These are phyloP conservation scores for Anodontia alba DNA, from an alignment of 2,888 invertebrate species.

Conservation along the genomic window DNA sequence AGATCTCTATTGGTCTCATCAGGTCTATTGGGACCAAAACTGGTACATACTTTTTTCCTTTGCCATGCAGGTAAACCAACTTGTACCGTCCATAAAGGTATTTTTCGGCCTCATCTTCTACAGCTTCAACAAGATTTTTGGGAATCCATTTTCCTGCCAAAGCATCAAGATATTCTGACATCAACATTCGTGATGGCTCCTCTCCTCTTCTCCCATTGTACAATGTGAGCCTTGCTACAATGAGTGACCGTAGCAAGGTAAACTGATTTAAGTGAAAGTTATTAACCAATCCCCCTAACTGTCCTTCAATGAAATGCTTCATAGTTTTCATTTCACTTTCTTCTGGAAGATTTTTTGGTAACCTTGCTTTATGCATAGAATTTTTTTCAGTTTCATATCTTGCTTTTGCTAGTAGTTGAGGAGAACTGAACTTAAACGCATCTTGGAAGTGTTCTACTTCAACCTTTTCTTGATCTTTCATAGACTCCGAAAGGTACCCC, in stretches of 20 bases:
- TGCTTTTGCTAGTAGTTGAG: slow-evolving; percentile 29
- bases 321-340: slow-evolving; percentile 31
- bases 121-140: slow-evolving; percentile 23
- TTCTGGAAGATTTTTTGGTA: slow-evolving; percentile 34
- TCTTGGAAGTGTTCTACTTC: slow-evolving; percentile 33
- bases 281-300: slow-evolving; percentile 24
- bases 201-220: slow-evolving; percentile 57
- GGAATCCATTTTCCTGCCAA: slow-evolving; percentile 34
- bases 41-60: slow-evolving; percentile 56
- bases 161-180: slow-evolving; percentile 34
- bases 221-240: slow-evolving; percentile 48
- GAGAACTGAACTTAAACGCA: slow-evolving; percentile 10
- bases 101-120: slow-evolving; percentile 53
- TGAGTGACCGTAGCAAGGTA: slow-evolving; percentile 42
- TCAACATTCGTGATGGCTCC: slow-evolving; percentile 38
- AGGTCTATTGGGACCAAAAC: slow-evolving; percentile 54
- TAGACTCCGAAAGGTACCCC: not conserved
- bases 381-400: slow-evolving; percentile 25
- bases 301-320: slow-evolving; percentile 26
- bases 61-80: slow-evolving; percentile 51
- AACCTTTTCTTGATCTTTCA: slow-evolving; percentile 13
- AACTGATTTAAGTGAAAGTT: slow-evolving; percentile 27
- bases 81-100: slow-evolving; percentile 45
- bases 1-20: slow-evolving; percentile 29
- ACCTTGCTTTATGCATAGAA: slow-evolving; percentile 34